Base-by-base conservation (phyloP, 2,888 invertebrate genomes). In the Schizaphis graminum region DNA sequence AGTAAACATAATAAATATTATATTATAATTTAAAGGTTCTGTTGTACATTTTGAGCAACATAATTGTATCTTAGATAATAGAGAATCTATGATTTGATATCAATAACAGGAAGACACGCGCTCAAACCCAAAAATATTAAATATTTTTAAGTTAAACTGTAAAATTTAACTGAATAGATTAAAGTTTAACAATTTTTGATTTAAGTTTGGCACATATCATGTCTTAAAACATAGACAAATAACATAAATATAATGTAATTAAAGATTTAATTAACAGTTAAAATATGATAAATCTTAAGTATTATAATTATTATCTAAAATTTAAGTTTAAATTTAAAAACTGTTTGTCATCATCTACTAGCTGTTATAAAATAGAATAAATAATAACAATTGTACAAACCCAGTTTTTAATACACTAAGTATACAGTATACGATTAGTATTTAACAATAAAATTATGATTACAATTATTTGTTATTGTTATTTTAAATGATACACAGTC, bases 31-130 rank as follows among this genome's bases (percentile, higher is more conserved):
- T 85, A 11, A 28, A 87, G 13, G 16, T 87, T 67, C 16, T 61
- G 86, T 67, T 49, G 87, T 61, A 67, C 35, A 87, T 44, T 67
- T 92, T 92, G 92, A 92, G 92, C 92, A 92, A 92, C 26, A 87
- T 87, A 28, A 87, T 87, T 67, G 49, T n/a, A 91, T 41, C 77
- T 35, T 77, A 35, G 8, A 21, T 77, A 41, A 77, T 11, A 35
- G 35, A 77, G 21, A 35, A 77, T 77, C 77, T 77, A 77, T 77
- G 77, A 35, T 35, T 77, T 35, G 0, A 77, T 21, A 77, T 91
- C 11, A 86, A 86, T 44, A 44, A 87, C 47, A 87, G 61, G 49
- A 67, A 92, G 61, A 87, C 86, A 24, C 11, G 5, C 28, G 16
- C 67, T 5, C 35, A 35, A 77, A 21, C 35, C 77, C 35, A 35